Conservation (phyloP, 2,888 invertebrate species). For the Drosophila longiperda region DNA sequence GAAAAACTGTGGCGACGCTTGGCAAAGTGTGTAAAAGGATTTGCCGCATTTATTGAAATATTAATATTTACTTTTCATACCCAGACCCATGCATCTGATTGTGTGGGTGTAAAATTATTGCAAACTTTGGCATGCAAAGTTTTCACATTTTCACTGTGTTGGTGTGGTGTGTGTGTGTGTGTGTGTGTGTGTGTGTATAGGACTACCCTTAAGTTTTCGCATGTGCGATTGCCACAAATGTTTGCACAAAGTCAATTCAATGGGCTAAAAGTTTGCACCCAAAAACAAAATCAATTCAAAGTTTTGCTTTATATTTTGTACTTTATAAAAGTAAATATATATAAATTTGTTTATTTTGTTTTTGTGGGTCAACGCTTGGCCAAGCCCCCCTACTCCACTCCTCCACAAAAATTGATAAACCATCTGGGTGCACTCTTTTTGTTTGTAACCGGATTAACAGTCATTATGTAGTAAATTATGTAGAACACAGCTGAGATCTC, state of each 20-base stretch:
- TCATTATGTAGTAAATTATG: slow-evolving; percentile 63
- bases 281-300: slow-evolving; percentile 66
- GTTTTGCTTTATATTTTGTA: slow-evolving; percentile 36
- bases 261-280: slow-evolving; percentile 49
- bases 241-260: slow-evolving; percentile 51
- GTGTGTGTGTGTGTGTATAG: not conserved
- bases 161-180: not conserved
- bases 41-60: slow-evolving; percentile 75
- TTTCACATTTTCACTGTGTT: slow-evolving; percentile 14
- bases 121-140: slow-evolving; percentile 58
- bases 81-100: slow-evolving; percentile 40
- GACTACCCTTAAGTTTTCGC: slow-evolving; percentile 46
- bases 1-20: slow-evolving; percentile 28
- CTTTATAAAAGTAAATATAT: not conserved
- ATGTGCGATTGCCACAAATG: slow-evolving; percentile 47
- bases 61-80: slow-evolving; percentile 71
- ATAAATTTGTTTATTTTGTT: slow-evolving; percentile 3
- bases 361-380: slow-evolving; percentile 51
- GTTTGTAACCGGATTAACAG: slow-evolving; percentile 56
- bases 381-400: not conserved
- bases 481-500: slow-evolving; percentile 48
- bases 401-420: slow-evolving; percentile 12
- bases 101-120: slow-evolving; percentile 55
- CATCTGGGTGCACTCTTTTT: slow-evolving; percentile 52
- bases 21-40: slow-evolving; percentile 66